These are phyloP conservation scores for Ceratina australensis DNA, from an alignment of 1,140 invertebrate genomes.

Conservation along the genomic window DNA sequence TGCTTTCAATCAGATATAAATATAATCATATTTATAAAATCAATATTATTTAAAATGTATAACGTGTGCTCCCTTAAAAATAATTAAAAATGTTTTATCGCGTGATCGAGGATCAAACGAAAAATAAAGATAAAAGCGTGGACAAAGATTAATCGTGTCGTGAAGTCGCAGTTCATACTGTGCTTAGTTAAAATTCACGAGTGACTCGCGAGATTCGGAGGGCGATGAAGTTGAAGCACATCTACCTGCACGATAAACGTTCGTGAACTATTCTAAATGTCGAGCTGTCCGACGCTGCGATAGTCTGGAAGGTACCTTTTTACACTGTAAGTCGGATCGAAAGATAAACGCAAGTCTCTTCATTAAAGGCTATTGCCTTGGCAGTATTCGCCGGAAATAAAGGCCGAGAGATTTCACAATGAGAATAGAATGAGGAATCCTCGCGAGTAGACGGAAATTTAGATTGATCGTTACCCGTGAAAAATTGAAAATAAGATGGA, in stretches of 20 bases:
- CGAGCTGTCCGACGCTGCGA: constrained; percentile 23
- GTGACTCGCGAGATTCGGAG: background rate
- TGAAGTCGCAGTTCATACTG: background rate
- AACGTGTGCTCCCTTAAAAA: too few species aligned
- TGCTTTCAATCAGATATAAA: too few species aligned
- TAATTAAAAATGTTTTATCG: too few species aligned
- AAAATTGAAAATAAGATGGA: background rate
- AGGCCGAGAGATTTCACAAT: background rate
- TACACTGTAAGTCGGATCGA: constrained; percentile 20
- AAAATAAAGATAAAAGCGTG: background rate
- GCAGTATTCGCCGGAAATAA: background rate
- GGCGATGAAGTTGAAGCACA: constrained; percentile 21
- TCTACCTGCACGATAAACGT: constrained; percentile 19
- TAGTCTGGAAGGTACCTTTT: constrained; percentile 10
- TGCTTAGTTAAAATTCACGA: background rate
- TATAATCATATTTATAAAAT: too few species aligned
- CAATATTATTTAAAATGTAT: too few species aligned
- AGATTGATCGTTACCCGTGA: background rate
- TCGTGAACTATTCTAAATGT: constrained; percentile 19
- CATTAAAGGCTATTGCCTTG: constrained; percentile 14
- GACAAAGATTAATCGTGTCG: background rate
- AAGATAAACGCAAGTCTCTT: constrained; percentile 42
- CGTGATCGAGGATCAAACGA: background rate
- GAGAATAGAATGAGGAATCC: background rate
- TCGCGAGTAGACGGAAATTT: background rate